Evolutionary conservation across 1,140 invertebrate genomes (phyloP).

Genomic region (Camponotus floridanus): DNA sequence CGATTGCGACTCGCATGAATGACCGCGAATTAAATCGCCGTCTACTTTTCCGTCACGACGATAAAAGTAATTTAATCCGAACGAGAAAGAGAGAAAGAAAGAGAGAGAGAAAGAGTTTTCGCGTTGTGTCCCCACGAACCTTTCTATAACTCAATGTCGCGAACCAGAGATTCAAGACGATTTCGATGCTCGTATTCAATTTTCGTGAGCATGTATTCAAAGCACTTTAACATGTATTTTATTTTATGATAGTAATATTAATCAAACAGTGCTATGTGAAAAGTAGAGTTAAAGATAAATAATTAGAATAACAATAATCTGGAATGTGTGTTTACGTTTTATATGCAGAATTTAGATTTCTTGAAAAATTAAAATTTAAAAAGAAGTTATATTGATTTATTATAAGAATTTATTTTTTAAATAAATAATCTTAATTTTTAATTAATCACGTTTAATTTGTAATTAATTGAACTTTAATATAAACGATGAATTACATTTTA

Average conservation of each 20-base stretch:
- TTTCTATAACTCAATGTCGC: constrained; percentile 30
- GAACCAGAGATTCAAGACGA: not conserved
- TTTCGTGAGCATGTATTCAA: not conserved
- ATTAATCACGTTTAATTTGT: not conserved
- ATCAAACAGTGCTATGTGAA: not conserved
- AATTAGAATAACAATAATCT: not conserved
- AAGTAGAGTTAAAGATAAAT: not conserved
- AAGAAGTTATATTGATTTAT: not conserved
- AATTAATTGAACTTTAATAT: not conserved
- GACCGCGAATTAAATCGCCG: constrained; percentile 78
- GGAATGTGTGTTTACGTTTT: not conserved
- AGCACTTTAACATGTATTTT: not conserved
- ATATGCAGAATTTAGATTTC: not conserved
- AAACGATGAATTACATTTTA: too few relatives aligned
- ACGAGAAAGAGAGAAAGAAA: constrained; percentile 27
- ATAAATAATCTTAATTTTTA: not conserved
- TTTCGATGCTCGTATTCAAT: not conserved
- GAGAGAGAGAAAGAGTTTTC: constrained; percentile 37
- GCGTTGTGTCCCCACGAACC: constrained; percentile 43
- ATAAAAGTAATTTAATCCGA: constrained; percentile 72
- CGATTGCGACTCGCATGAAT: constrained; percentile 77
- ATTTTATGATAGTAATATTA: not conserved
- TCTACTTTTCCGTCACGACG: constrained; percentile 67
- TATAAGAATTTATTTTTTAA: not conserved
- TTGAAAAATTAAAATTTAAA: not conserved